Evolutionary conservation across 2,888 invertebrate genomes (phyloP).

Genomic region (Eristalis tenax): DNA sequence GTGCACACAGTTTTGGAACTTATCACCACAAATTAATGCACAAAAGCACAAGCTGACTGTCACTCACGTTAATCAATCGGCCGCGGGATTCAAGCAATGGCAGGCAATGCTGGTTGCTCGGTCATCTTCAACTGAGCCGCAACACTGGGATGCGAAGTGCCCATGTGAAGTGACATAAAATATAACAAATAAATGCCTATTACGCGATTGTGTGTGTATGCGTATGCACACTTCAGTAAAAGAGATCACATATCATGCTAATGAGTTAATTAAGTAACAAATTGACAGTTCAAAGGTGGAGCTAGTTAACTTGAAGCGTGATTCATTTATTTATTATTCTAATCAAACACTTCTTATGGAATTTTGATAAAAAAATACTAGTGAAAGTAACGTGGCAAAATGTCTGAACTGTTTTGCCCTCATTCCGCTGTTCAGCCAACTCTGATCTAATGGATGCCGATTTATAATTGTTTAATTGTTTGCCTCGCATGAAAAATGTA

Average conservation of each 20-base stretch:
- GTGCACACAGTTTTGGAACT: slow-evolving; percentile 21
- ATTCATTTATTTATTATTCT: not conserved
- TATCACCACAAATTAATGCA: slow-evolving; percentile 42
- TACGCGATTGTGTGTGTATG: not conserved
- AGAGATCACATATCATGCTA: not conserved
- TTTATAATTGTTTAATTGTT: no score
- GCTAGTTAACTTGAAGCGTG: not conserved
- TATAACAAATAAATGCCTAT: not conserved
- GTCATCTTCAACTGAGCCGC: slow-evolving; percentile 18
- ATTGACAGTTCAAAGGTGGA: not conserved
- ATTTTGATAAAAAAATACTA: not conserved
- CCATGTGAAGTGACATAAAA: slow-evolving; percentile 11
- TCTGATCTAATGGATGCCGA: no score
- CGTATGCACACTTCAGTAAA: not conserved
- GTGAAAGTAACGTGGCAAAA: no score
- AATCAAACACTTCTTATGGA: not conserved
- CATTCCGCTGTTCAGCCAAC: no score
- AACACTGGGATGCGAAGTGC: not conserved
- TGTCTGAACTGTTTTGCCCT: no score
- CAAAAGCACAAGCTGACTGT: slow-evolving; percentile 37
- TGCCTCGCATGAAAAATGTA: no score
- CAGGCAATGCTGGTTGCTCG: not conserved
- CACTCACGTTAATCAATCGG: slow-evolving; percentile 49
- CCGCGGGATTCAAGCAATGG: slow-evolving; percentile 29
- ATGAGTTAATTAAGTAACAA: not conserved